phyloP scores from a whole-genome alignment of 2,797 vertebrate species.

The Neosalanx taihuensis region DNA sequence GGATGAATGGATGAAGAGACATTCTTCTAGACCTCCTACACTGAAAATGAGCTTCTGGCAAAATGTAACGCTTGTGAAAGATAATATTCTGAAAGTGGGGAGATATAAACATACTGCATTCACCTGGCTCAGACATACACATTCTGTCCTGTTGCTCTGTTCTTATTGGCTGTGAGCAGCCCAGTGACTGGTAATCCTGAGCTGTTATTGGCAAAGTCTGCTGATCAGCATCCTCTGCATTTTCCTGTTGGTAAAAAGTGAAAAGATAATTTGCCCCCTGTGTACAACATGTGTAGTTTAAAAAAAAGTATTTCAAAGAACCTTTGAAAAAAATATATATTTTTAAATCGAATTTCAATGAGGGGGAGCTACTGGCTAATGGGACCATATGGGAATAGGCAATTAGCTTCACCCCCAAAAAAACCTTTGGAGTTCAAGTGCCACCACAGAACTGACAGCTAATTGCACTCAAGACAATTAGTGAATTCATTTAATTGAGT shows the following conservation, averaged over 20 bases:
- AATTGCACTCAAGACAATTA: constrained; percentile 19
- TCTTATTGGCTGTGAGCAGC: constrained; percentile 30
- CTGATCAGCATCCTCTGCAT: constrained; percentile 33
- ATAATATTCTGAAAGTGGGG: too few species aligned
- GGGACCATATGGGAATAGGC: constrained; percentile 13
- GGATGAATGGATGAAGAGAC: background rate
- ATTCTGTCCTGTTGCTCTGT: constrained; percentile 39
- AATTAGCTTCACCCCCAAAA: constrained; percentile 2
- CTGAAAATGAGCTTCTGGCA: too few species aligned
- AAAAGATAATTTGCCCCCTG: constrained; percentile 11
- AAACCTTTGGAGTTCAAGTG: background rate
- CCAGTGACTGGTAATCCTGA: background rate
- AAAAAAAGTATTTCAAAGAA: background rate
- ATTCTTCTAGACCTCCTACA: too few species aligned
- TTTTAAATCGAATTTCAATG: background rate
- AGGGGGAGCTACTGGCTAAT: constrained; percentile 5
- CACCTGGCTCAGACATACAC: constrained; percentile 36
- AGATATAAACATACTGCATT: constrained; percentile 32
- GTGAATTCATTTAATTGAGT: constrained; percentile 1
- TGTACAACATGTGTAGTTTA: too few species aligned
- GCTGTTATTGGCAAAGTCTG: constrained; percentile 47
- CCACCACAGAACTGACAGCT: background rate
- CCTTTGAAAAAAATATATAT: background rate
- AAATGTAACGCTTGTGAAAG: too few species aligned
- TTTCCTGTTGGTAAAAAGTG: constrained; percentile 56